phyloP scores from a whole-genome alignment of 2,888 invertebrate species.

The Chromoteleia sp. region DNA sequence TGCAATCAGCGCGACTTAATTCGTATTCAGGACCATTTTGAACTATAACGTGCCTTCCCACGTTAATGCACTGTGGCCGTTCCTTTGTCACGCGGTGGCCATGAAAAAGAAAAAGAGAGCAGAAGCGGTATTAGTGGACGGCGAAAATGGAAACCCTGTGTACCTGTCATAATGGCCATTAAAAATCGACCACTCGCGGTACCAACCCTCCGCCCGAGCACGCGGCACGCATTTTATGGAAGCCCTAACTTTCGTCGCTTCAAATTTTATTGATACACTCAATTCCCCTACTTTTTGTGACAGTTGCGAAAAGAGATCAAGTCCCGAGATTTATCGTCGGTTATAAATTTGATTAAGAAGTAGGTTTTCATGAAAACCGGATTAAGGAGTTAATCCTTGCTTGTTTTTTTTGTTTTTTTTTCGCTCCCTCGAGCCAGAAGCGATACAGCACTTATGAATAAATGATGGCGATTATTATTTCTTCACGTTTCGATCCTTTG shows the following conservation, averaged over 20 bases:
- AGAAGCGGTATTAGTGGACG: constrained; percentile 73
- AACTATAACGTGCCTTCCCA: constrained; percentile 24
- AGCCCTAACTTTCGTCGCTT: constrained; percentile 51
- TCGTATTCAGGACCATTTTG: constrained; percentile 38
- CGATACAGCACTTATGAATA: no score
- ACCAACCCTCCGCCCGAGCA: constrained; percentile 65
- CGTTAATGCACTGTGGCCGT: constrained; percentile 62
- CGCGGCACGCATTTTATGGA: constrained; percentile 75
- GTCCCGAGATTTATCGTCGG: constrained; percentile 13
- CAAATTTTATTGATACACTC: constrained; percentile 52
- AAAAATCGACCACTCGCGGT: constrained; percentile 71
- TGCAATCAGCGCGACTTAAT: constrained; percentile 28
- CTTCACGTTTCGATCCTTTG: background rate
- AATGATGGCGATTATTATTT: background rate
- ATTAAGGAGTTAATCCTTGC: background rate
- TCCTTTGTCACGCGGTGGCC: constrained; percentile 60
- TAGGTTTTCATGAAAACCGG: constrained; percentile 2
- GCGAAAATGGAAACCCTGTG: constrained; percentile 83
- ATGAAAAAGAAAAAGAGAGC: constrained; percentile 70
- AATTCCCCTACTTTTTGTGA: constrained; percentile 15
- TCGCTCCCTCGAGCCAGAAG: no score
- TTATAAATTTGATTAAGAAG: constrained; percentile 20
- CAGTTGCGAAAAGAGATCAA: constrained; percentile 25
- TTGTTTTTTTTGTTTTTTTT: background rate
- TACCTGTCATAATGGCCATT: constrained; percentile 81